Evolutionary conservation across 2,797 vertebrate genomes (phyloP).

Genomic region (Megaceryle alcyon): DNA sequence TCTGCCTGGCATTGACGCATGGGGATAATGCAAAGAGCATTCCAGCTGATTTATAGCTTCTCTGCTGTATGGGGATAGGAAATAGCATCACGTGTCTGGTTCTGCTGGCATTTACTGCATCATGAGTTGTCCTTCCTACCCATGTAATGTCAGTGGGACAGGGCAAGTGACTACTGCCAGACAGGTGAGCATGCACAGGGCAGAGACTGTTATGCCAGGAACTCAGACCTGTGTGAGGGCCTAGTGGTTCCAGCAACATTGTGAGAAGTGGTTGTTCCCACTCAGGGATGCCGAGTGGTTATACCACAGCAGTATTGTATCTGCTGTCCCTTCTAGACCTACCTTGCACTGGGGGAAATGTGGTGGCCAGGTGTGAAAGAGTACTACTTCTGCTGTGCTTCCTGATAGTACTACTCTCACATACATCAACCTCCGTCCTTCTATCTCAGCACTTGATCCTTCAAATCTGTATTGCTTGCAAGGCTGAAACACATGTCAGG

Average conservation of each 20-base stretch:
- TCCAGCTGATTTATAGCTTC: background rate
- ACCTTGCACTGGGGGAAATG: background rate
- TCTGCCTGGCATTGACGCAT: background rate
- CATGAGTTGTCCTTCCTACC: background rate
- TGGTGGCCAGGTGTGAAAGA: background rate
- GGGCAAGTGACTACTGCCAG: fast-evolving
- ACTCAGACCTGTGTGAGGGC: background rate
- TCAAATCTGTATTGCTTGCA: background rate
- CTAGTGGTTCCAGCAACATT: background rate
- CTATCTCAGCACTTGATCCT: background rate
- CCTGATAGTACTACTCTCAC: background rate
- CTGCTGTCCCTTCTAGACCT: background rate
- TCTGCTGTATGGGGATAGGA: background rate
- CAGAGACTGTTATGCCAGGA: background rate
- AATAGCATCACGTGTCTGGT: background rate
- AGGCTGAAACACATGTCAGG: background rate
- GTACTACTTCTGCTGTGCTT: background rate
- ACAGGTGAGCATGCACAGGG: background rate
- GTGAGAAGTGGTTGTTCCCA: background rate
- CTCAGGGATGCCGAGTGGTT: fast-evolving
- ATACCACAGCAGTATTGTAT: fast-evolving
- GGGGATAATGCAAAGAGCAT: background rate
- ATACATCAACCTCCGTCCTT: background rate
- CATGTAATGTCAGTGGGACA: fast-evolving
- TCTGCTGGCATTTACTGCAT: background rate